Percentiles rank a stretch among this genome's conserved stretches.
phyloP scores from a whole-genome alignment of 1,140 invertebrate genomes.

The Anastatus disparis region DNA sequence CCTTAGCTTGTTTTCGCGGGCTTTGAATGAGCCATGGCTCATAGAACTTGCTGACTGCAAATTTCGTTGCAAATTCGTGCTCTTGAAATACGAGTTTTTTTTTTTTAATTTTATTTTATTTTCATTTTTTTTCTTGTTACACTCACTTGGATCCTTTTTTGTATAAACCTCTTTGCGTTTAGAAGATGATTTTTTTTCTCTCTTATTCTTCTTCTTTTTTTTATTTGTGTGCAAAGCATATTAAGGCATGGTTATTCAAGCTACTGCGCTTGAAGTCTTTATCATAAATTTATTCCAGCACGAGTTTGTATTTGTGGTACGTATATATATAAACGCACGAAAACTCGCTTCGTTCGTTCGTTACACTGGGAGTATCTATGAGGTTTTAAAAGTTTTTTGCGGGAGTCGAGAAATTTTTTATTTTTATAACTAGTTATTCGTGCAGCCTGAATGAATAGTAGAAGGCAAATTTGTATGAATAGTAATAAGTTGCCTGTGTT shows the following conservation, averaged over 20 bases:
- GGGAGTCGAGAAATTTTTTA: too few species aligned
- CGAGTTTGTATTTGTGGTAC: too few species aligned
- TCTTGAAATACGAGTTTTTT: slow-evolving; percentile 12
- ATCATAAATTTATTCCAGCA: slow-evolving; percentile 19
- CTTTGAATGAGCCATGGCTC: not conserved
- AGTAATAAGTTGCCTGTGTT: too few species aligned
- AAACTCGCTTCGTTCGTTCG: not conserved
- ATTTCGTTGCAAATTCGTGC: not conserved
- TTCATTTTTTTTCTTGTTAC: not conserved
- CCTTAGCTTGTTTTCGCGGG: slow-evolving; percentile 23
- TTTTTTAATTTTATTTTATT: not conserved
- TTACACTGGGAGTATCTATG: too few species aligned
- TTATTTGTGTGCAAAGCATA: slow-evolving; percentile 10
- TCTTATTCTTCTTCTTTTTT: not conserved
- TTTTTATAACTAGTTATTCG: too few species aligned
- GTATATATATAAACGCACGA: not conserved
- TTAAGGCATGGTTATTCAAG: slow-evolving; percentile 23
- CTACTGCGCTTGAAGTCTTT: slow-evolving; percentile 31
- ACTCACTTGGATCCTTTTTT: too few species aligned
- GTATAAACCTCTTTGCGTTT: not conserved
- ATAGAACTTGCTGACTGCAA: slow-evolving; percentile 21
- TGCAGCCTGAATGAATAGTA: too few species aligned
- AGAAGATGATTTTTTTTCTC: slow-evolving; percentile 1
- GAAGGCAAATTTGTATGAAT: too few species aligned
- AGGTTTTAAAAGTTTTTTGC: too few species aligned